Evolutionary conservation across 2,113 vertebrate species (phyloP).

Genomic region (Melierax canorus): DNA sequence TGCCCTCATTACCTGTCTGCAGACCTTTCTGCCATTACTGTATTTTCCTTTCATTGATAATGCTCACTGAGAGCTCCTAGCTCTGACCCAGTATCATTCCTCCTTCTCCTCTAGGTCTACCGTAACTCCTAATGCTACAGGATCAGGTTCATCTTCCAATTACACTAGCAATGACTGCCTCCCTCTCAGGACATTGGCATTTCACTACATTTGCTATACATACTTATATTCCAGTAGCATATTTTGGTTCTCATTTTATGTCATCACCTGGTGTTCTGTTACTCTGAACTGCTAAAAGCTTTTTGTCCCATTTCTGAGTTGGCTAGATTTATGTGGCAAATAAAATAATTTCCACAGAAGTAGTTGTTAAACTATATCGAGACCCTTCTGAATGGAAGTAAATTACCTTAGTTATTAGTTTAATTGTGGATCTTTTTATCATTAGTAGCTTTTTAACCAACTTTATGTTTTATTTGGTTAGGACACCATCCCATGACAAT

Average conservation of each 20-base stretch:
- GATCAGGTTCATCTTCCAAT: not conserved
- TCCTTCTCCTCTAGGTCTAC: not conserved
- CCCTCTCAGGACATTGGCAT: not conserved
- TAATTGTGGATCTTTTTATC: not conserved
- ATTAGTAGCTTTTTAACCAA: not conserved
- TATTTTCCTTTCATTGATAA: not conserved
- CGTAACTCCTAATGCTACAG: not conserved
- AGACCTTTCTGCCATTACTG: not conserved
- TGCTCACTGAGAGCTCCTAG: not conserved
- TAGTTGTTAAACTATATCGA: not conserved
- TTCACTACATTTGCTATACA: not conserved
- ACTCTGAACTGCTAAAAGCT: not conserved
- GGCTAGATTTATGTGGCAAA: not conserved
- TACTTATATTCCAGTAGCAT: not conserved
- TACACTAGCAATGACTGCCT: accelerated
- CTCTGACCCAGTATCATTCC: not conserved
- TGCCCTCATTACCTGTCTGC: not conserved
- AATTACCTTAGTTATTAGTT: not conserved
- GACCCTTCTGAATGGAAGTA: not conserved
- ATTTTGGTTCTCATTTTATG: not conserved
- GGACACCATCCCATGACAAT: not conserved
- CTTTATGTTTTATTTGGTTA: not conserved
- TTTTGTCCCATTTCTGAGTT: not conserved
- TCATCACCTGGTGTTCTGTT: not conserved
- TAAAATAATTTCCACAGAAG: not conserved